Base-by-base conservation (phyloP, 2,888 invertebrate species). In the Eudasyphora cyanicolor region DNA sequence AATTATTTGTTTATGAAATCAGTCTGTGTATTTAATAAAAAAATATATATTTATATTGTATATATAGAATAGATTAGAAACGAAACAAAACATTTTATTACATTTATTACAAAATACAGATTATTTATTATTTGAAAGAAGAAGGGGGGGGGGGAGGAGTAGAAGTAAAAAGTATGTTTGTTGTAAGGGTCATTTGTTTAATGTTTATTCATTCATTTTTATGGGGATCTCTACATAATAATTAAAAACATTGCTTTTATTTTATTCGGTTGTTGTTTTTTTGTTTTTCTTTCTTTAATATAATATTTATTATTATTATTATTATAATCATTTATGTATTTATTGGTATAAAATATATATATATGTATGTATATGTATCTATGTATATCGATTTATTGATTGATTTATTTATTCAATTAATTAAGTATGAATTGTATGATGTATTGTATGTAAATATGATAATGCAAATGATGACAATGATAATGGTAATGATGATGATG, bases 1-100 rank as follows among this genome's bases (percentile, higher is more conserved):
- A 49, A 12, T 62, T 42, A 62, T 54, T 79, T 62, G 32, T 74
- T 69, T 85, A 75, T 78, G 82, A 85, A 82, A 82, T 84, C 84
- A 84, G 84, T 85, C 82, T 85, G 77, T 82, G 67, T 85, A 67
- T 77, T 69, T 79, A 80, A 84, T 62, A 32, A 76, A 82, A 79
- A 57, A 42, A 57, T n/a, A 35, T 42, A 67, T 32, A 60, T 60
- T 24, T 60, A 24, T 29, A 67, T 24, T n/a, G 17, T 51, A 49
- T 49, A 71, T 54, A 54, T 79, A 70, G n/a, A n/a, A n/a, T n/a
- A n/a, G 75, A 42, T 71, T 70, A 49, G 51, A 51, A 79, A 80
- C 76, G 64, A 57, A 79, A 75, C 45, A 74, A 57, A 64, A 64
- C 49, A 67, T 49, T 60, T 54, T 24, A 76, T 51, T 67, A 70